Base-by-base conservation (phyloP, 2,797 vertebrate genomes). In the Hydrophis major region DNA sequence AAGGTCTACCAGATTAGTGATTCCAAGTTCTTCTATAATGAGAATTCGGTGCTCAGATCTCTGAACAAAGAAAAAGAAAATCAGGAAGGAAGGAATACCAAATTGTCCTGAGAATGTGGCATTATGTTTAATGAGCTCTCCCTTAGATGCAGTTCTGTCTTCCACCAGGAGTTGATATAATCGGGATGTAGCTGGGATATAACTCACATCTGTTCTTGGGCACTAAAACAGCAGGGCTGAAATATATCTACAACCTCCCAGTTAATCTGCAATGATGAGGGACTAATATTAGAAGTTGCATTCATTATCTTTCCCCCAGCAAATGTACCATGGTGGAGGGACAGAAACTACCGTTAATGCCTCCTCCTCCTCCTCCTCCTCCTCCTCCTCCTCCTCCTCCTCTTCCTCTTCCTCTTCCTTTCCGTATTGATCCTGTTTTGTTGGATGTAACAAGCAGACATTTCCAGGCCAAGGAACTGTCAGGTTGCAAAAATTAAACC, bases 181-280 rank as follows among this genome's bases (percentile, higher is more conserved):
- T 94, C 53, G 47, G 86, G 89, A 87, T 92, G 66, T 92, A 96
- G 94, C 10, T 86, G 91, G 94, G 93, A 27, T 0, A 6, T 90
- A 92, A 92, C 95, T 93, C 95, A 93, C 95, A 96, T 92, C 94
- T 96, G 96, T 93, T 96, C 90, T 89, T 28, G 59, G 93, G 86
- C 60, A 95, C 14, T 96, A 95, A 96, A 97, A 95, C 95, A 92
- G 95, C 56, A 13, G 94, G 95, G 57, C 90, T 91, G 94, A 93
- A 93, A 96, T 94, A 90, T 94, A 87, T 78, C 92, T 74, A 28
- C 86, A 25, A n/a, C 18, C 59, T 92, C 91, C 53, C 47, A 90
- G 87, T 90, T 95, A 89, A 53, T 89, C 94, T 94, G 60, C 59
- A 92, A 94, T 94, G 95, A 94, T 57, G 93, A 91, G 93, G 86